Evolutionary conservation across 2,888 invertebrate species (phyloP).

Genomic region (Dicyrtomina minuta): DNA sequence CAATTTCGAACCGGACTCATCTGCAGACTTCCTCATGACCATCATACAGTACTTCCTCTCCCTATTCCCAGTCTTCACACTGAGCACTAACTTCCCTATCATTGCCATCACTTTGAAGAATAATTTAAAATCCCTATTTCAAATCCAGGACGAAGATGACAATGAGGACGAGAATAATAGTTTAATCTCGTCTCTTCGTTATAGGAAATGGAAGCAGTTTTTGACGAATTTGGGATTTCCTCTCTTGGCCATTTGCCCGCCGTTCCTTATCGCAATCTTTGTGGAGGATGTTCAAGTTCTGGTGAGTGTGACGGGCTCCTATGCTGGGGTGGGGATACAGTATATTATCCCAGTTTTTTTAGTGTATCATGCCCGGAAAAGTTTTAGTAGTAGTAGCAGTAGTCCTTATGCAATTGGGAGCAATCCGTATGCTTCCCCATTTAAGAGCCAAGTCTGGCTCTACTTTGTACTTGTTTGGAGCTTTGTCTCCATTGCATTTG

Average conservation of each 20-base stretch:
- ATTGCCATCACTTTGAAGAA: constrained; percentile 93
- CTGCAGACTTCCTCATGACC: constrained; percentile 57
- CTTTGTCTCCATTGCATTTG: constrained; percentile 75
- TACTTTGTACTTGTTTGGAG: constrained; percentile 82
- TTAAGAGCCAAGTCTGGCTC: constrained; percentile 76
- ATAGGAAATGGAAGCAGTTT: constrained; percentile 48
- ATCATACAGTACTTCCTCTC: constrained; percentile 78
- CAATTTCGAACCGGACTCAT: constrained; percentile 72
- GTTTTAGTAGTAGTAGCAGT: too few relatives aligned
- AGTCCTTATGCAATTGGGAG: constrained; percentile 70
- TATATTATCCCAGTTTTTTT: constrained; percentile 88
- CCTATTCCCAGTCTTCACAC: constrained; percentile 90
- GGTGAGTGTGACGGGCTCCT: constrained; percentile 84
- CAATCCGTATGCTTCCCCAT: constrained; percentile 81
- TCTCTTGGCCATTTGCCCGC: constrained; percentile 76
- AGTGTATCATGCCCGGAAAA: constrained; percentile 73
- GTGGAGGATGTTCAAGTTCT: constrained; percentile 80
- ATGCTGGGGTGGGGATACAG: constrained; percentile 91
- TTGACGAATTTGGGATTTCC: constrained; percentile 71
- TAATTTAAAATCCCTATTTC: constrained; percentile 76
- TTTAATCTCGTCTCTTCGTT: constrained; percentile 56
- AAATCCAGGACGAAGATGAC: constrained; percentile 56
- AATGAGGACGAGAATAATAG: constrained; percentile 54
- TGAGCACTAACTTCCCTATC: constrained; percentile 94
- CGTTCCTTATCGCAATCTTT: constrained; percentile 77